Conservation (phyloP, 2,797 vertebrate species). For the Pseudotriccus pelzelni region DNA sequence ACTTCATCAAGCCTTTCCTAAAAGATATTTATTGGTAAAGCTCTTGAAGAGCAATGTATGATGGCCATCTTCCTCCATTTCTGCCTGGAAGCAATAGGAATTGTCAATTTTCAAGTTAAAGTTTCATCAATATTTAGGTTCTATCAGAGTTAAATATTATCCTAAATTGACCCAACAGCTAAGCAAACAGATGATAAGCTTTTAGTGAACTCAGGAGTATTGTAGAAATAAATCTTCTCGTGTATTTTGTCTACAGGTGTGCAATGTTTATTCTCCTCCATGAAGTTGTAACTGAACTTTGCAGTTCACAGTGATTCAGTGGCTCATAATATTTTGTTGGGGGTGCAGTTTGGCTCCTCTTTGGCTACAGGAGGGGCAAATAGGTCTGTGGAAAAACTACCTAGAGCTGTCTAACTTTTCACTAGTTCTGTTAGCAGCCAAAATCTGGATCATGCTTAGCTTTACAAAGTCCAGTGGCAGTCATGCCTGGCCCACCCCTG, state of each 20-base stretch:
- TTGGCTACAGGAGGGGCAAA: not conserved
- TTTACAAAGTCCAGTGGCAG: not conserved
- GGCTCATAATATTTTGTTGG: not conserved
- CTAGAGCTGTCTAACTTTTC: not conserved
- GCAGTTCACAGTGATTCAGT: not conserved
- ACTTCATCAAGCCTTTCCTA: conserved; percentile 5
- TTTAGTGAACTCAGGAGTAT: not conserved
- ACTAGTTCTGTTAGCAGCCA: not conserved
- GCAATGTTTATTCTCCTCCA: conserved; percentile 1
- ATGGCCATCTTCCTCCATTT: not conserved
- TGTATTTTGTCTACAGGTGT: not conserved
- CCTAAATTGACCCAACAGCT: conserved; percentile 42
- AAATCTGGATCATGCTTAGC: not conserved
- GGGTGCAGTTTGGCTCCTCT: not conserved
- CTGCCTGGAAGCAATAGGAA: not conserved
- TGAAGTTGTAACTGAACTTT: not conserved
- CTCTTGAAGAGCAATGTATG: not conserved
- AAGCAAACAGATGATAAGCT: conserved; percentile 52
- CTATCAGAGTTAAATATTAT: conserved; percentile 58
- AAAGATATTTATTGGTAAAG: not conserved
- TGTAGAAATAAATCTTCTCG: not conserved
- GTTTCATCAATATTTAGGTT: not conserved
- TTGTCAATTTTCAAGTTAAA: conserved; percentile 16
- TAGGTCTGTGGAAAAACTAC: not conserved
- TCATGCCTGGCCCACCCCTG: not conserved